Evolutionary conservation across 2,888 invertebrate genomes (phyloP), one percentile per base, ranked within the genome.

Genomic region (Tipula vernalis): DNA sequence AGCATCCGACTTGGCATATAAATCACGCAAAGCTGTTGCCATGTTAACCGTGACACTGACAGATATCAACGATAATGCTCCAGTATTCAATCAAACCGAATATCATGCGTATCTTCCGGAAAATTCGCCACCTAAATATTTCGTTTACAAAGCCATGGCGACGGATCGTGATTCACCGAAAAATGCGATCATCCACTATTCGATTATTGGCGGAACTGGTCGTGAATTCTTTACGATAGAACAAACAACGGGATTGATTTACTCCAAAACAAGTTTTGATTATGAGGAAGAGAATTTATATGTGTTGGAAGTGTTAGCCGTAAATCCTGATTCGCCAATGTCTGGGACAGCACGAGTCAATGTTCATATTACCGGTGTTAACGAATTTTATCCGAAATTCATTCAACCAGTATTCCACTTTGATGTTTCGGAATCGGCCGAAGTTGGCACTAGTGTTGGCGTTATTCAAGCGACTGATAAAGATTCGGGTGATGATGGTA

Each of bases 61-160:
- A 0, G 98, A 99, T 90, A 96, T 98, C 51, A 98, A 98, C 90
- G 98, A 99, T 90, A 98, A 98, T 91, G 95, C 97, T 10, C 98
- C 98, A 0, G 92, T 93, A 13, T 99, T 98, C 90, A 95, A 96
- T 90, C 95, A 96, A 90, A 93, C 94, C 0, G 91, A 93, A 86
- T 98, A 96, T 90, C 93, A 95, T 89, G 96, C 96, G 0, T 96
- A 94, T 89, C 92, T 98, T 83, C 94, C 95, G 0, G 98, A 98
- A 92, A 98, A 98, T 90, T 94, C 95, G 13, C 95, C 95, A 0
- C 91, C 94, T 0, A 95, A 95, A 86, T 95, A 95, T 88, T 94
- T 94, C 88, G 96, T 98, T 10, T 96, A 94, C 89, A 94, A 94
- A 90, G 94, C 97, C 0, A 92, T 93, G 87, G 98, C 98, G 0